These are phyloP conservation scores for Engystomops pustulosus DNA, from an alignment of 2,113 vertebrate species.

Conservation along the genomic window DNA sequence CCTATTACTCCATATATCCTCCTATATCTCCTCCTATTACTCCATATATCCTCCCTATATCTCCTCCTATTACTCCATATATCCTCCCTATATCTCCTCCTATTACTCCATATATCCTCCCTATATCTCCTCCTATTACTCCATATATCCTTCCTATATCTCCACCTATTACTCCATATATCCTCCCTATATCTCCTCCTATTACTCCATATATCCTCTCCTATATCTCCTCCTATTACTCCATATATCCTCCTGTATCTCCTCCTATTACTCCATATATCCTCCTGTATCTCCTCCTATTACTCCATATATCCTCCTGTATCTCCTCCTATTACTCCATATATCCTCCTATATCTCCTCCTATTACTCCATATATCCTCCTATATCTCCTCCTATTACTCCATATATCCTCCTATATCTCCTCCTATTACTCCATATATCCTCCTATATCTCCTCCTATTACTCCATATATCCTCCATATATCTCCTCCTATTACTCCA, in stretches of 20 bases:
- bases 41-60: too few species aligned
- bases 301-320: too few species aligned
- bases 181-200: not conserved
- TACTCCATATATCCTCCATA: not conserved
- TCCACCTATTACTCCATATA: not conserved
- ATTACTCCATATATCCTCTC: not conserved
- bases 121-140: slow-evolving; percentile 13
- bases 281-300: too few species aligned
- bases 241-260: not conserved
- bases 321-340: too few species aligned
- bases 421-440: not conserved
- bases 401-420: not conserved
- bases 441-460: not conserved
- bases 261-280: not conserved
- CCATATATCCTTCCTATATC: slow-evolving; percentile 1
- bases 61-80: slow-evolving; percentile 12
- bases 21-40: too few species aligned
- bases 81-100: not conserved
- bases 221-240: not conserved
- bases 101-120: not conserved
- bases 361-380: not conserved
- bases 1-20: not conserved
- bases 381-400: not conserved
- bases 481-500: slow-evolving; percentile 4
- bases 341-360: not conserved